phyloP scores from a whole-genome alignment of 2,113 vertebrate genomes.

The Muntiacus muntjak region DNA sequence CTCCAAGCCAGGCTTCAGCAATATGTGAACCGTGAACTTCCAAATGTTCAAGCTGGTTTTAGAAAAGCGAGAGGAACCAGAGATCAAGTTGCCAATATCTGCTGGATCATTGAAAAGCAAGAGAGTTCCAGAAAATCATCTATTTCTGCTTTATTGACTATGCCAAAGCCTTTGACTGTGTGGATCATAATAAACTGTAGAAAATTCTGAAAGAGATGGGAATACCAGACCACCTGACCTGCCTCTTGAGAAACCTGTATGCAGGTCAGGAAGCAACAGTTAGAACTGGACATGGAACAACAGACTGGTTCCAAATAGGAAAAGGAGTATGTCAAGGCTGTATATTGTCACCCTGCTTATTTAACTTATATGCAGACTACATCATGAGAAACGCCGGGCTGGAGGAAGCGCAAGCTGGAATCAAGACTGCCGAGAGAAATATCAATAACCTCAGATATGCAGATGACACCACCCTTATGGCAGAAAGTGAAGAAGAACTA shows the following conservation, averaged over 20 bases:
- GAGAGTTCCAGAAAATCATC: neutral
- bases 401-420: too few relatives aligned
- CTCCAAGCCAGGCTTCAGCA: neutral
- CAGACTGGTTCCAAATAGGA: neutral
- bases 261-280: neutral
- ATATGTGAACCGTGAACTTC: neutral
- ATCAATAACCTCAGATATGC: neutral
- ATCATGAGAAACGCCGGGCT: too few relatives aligned
- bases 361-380: too few relatives aligned
- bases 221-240: too few relatives aligned
- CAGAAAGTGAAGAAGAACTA: neutral
- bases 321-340: neutral
- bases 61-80: neutral
- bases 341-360: neutral
- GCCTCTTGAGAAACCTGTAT: too few relatives aligned
- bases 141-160: neutral
- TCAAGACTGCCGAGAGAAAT: too few relatives aligned
- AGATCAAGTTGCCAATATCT: neutral
- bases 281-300: neutral
- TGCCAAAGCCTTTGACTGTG: neutral
- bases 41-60: neutral
- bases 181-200: neutral
- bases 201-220: too few relatives aligned
- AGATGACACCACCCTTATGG: neutral
- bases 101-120: neutral